A percentile compares a stretch with the other conserved stretches of the same genome.
phyloP scores from a whole-genome alignment of 2,113 vertebrate genomes.

The Corythaixoides concolor region DNA sequence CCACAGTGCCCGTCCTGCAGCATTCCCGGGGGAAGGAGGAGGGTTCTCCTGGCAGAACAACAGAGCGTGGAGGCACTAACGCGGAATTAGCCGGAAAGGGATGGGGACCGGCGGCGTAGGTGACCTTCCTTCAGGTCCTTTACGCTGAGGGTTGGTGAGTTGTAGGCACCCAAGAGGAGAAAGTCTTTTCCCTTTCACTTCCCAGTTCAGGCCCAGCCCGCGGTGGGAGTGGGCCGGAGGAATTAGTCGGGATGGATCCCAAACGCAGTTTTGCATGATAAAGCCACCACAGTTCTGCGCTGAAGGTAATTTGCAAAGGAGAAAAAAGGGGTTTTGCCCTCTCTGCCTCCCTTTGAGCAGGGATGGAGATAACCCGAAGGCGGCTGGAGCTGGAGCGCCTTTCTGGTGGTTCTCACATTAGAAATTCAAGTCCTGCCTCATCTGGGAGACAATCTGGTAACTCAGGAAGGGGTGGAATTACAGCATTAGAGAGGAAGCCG shows the following conservation, averaged over 20 bases:
- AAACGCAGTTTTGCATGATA: fast-evolving
- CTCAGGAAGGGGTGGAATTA: not conserved
- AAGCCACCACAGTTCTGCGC: not conserved
- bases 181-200: fast-evolving
- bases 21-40: not conserved
- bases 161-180: not conserved
- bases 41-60: not conserved
- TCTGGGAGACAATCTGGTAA: constrained; percentile 49
- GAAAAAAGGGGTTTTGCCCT: not conserved
- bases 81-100: fast-evolving
- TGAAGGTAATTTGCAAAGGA: not conserved
- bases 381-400: not conserved
- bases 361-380: not conserved
- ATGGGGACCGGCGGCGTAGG: fast-evolving
- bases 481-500: not conserved
- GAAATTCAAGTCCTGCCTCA: constrained; percentile 50
- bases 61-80: fast-evolving
- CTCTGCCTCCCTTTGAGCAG: too few relatives aligned
- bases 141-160: fast-evolving
- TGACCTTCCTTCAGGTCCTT: not conserved
- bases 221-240: fast-evolving
- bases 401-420: not conserved
- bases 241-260: fast-evolving
- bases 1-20: not conserved
- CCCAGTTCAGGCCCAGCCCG: not conserved